Percentiles rank a stretch among this genome's conserved stretches.
Conservation (phyloP, 2,113 vertebrate genomes). For the Petrocephalus microphthalmus region DNA sequence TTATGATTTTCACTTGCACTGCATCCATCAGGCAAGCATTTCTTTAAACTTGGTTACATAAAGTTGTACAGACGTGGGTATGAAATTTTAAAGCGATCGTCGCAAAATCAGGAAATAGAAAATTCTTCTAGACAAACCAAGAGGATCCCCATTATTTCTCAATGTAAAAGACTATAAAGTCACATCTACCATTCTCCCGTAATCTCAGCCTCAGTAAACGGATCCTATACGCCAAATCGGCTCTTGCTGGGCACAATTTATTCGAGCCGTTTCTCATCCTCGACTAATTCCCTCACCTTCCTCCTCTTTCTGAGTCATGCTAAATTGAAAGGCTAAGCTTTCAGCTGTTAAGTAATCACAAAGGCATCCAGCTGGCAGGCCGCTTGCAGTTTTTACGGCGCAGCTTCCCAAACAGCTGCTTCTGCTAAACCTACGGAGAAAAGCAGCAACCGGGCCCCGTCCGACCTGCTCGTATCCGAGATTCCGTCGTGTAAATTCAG, state of each 20-base stretch:
- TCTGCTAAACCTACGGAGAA: background rate
- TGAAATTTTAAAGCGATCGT: background rate
- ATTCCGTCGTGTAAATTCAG: background rate
- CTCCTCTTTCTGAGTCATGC: slow-evolving; percentile 42
- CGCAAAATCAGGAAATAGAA: background rate
- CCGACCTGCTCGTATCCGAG: background rate
- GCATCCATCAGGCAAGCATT: background rate
- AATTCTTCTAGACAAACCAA: background rate
- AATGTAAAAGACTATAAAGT: background rate
- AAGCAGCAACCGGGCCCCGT: background rate
- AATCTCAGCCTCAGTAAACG: slow-evolving; percentile 9
- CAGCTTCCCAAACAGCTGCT: slow-evolving; percentile 13
- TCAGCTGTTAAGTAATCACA: slow-evolving; percentile 61
- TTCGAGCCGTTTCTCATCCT: slow-evolving; percentile 42
- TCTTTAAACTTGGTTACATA: background rate
- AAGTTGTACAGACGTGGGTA: background rate
- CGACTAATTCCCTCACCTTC: slow-evolving; percentile 57
- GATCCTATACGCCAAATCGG: slow-evolving; percentile 14
- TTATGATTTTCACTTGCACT: background rate
- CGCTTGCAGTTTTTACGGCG: slow-evolving; percentile 26
- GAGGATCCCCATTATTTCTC: background rate
- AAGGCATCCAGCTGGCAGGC: slow-evolving; percentile 61
- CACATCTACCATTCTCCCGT: background rate
- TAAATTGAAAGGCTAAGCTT: slow-evolving; percentile 49
- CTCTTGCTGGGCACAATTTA: slow-evolving; percentile 23